A percentile compares a stretch with the other conserved stretches of the same genome.
Evolutionary conservation across 2,888 invertebrate species (phyloP).

Genomic region (Drosophila fulvimacula): DNA sequence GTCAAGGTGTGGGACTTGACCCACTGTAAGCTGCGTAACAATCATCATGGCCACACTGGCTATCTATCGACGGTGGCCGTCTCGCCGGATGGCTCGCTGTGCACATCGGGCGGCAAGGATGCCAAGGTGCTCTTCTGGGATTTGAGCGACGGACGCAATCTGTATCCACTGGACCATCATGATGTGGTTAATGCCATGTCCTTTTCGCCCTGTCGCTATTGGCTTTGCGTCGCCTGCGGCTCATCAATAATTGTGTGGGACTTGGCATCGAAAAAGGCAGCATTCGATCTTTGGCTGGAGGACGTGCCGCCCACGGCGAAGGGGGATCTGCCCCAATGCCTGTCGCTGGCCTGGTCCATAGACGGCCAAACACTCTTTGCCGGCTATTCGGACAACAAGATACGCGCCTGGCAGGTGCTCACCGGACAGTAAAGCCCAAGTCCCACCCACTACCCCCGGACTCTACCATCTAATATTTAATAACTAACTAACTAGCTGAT

Average conservation of each 20-base stretch:
- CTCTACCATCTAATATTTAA: not conserved
- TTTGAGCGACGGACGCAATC: conserved; percentile 99
- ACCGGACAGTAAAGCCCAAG: conserved; percentile 26
- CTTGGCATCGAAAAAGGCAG: conserved; percentile 99
- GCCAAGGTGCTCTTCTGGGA: conserved; percentile 99
- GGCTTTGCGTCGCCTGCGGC: conserved; percentile 99
- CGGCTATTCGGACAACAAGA: conserved; percentile 98
- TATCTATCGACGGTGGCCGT: conserved; percentile 99
- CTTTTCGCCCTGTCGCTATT: conserved; percentile 99
- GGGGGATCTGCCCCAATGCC: conserved; percentile 96
- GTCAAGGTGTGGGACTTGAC: conserved; percentile 99
- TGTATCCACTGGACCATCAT: conserved; percentile 98
- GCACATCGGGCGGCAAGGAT: conserved; percentile 99
- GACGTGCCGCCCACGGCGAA: conserved; percentile 91
- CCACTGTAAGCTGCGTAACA: conserved; percentile 99
- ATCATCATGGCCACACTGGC: conserved; percentile 98
- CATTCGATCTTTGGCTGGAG: conserved; percentile 98
- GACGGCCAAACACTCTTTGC: conserved; percentile 99
- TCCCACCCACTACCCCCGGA: no score
- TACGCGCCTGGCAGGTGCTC: conserved; percentile 98
- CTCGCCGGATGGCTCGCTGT: conserved; percentile 99
- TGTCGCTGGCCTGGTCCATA: conserved; percentile 99
- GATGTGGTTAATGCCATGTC: conserved; percentile 98
- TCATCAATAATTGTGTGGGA: conserved; percentile 99
- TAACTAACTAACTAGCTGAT: conserved; percentile 34